phyloP scores from a whole-genome alignment of 30 jellyfish, hydroid and myxozoan species.

The Nemopilema nomurai region DNA sequence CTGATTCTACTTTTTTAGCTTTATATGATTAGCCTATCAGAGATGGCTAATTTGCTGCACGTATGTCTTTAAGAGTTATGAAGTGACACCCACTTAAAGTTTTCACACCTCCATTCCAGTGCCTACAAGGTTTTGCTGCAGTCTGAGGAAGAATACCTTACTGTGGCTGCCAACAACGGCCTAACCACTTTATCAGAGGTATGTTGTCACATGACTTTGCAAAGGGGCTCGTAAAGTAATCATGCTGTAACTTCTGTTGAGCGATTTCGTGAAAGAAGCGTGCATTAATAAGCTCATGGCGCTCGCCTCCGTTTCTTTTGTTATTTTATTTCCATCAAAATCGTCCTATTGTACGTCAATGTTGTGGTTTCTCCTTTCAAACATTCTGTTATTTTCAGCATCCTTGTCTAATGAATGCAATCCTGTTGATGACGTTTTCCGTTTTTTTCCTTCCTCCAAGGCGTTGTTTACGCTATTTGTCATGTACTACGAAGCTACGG shows the following conservation, averaged over 20 bases:
- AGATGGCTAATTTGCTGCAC: too few species aligned
- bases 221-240: not conserved
- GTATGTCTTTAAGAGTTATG: too few species aligned
- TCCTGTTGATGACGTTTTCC: not conserved
- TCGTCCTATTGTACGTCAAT: not conserved
- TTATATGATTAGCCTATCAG: too few species aligned
- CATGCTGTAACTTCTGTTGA: not conserved
- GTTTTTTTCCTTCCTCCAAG: slow-evolving; percentile 17
- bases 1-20: too few species aligned
- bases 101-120: slow-evolving; percentile 34
- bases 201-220: not conserved
- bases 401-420: not conserved
- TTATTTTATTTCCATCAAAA: too few species aligned
- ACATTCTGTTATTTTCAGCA: not conserved
- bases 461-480: slow-evolving; percentile 85
- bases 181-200: slow-evolving; percentile 91
- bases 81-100: too few species aligned
- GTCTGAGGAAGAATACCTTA: slow-evolving; percentile 89
- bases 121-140: slow-evolving; percentile 77
- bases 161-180: slow-evolving; percentile 84
- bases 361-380: not conserved
- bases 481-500: slow-evolving; percentile 97
- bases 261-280: not conserved
- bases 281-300: not conserved
- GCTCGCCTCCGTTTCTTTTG: not conserved